phyloP scores from a whole-genome alignment of 2,797 vertebrate genomes.

The Coregonus sp. region DNA sequence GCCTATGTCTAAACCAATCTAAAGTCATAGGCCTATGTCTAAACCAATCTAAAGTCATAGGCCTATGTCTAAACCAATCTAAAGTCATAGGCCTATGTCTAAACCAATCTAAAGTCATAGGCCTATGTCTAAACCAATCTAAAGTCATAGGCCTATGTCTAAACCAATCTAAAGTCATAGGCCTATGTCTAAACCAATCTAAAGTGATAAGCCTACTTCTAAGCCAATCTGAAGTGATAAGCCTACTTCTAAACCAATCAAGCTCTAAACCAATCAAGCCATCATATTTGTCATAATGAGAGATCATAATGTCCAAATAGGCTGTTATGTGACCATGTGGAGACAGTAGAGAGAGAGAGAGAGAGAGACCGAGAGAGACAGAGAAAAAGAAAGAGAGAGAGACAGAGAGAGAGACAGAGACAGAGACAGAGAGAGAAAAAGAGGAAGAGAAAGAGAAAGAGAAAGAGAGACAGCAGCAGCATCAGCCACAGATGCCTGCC shows the following conservation, averaged over 20 bases:
- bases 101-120: too few relatives aligned
- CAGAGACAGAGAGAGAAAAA: neutral
- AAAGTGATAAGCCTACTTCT: neutral
- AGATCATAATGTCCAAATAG: neutral
- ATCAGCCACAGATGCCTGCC: neutral
- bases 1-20: too few relatives aligned
- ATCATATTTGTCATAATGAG: neutral
- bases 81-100: neutral
- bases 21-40: too few relatives aligned
- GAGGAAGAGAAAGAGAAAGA: neutral
- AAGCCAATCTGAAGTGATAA: neutral
- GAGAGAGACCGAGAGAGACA: neutral
- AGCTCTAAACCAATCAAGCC: too few relatives aligned
- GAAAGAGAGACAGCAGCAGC: neutral
- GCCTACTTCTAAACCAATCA: neutral
- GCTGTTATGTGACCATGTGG: neutral
- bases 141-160: neutral
- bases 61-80: too few relatives aligned
- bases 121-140: neutral
- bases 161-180: neutral
- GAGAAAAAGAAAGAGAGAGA: neutral
- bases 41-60: too few relatives aligned
- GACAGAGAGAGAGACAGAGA: slow-evolving; percentile 3
- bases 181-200: neutral
- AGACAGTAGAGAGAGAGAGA: slow-evolving; percentile 14